phyloP scores from a whole-genome alignment of 2,888 invertebrate species.

The Furcula furcula region DNA sequence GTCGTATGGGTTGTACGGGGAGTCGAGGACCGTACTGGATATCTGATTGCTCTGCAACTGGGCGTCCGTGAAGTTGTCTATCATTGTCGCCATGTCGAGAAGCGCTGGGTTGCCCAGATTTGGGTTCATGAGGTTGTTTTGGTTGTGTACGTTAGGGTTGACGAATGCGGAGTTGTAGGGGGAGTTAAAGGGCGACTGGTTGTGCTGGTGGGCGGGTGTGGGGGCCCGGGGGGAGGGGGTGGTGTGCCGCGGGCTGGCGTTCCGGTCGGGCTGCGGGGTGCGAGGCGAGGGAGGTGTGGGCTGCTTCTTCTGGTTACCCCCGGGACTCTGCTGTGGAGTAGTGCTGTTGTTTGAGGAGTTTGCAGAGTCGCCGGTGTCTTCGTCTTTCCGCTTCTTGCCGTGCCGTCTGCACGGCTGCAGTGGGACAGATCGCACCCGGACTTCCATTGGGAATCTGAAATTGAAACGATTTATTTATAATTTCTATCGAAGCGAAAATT shows the following conservation, averaged over 20 bases:
- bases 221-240: slow-evolving; percentile 80
- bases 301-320: slow-evolving; percentile 60
- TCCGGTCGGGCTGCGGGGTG: slow-evolving; percentile 69
- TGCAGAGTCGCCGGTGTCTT: slow-evolving; percentile 76
- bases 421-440: slow-evolving; percentile 92
- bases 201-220: slow-evolving; percentile 66
- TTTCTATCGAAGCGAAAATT: no score
- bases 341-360: slow-evolving; percentile 48
- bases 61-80: slow-evolving; percentile 88
- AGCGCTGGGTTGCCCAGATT: slow-evolving; percentile 80
- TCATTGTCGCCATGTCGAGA: slow-evolving; percentile 89
- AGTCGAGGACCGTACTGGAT: slow-evolving; percentile 91
- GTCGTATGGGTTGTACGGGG: slow-evolving; percentile 83
- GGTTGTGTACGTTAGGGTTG: slow-evolving; percentile 71
- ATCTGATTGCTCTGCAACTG: slow-evolving; percentile 93
- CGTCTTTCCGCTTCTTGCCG: slow-evolving; percentile 90
- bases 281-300: slow-evolving; percentile 62
- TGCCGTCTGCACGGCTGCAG: slow-evolving; percentile 91
- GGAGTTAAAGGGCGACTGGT: slow-evolving; percentile 57
- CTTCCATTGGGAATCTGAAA: slow-evolving; percentile 91
- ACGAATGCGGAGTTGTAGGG: slow-evolving; percentile 73
- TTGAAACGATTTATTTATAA: background rate
- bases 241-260: slow-evolving; percentile 74
- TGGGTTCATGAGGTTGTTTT: slow-evolving; percentile 69
- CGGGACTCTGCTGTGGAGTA: slow-evolving; percentile 60